Base-by-base conservation (phyloP, 64 coral and sea anemone genomes). In the Montipora sp. region DNA sequence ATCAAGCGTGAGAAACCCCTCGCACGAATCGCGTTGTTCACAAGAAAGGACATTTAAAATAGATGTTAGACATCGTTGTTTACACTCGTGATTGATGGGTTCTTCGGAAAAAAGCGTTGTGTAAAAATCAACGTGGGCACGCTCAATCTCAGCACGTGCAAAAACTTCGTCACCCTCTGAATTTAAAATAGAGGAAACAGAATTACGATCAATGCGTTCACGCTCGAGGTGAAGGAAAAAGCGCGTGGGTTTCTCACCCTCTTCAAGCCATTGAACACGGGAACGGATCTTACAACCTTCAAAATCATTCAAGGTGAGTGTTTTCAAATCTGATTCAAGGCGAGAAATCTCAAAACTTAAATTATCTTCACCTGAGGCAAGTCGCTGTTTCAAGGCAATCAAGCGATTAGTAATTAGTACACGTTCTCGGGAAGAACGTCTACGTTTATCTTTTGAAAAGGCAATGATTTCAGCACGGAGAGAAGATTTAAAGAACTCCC, bases 231-330 rank as follows among this genome's bases (percentile, higher is more conserved):
- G 6, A 1, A 55, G 58, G 15, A 90, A 94, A 48, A 51, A 94
- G 1, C 65, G 49, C 1, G 86, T 89, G 8, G 92, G 81, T 0
- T 60, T 81, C 48, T 89, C 87, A 8, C 78, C 92, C 0, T 94
- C 92, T 22, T 94, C 86, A 0, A 73, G 63, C 87, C 92, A 94
- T 59, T 58, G 75, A 8, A 10, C 36, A 7, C 92, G 61, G 10
- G 59, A 63, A 0, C 59, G 59, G 0, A 63, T 63, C 14, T 63
- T 63, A 0, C 8, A 8, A 12, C 59, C 59, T 12, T 63, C 59
- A 1, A 16, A 0, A 12, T 63, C 14, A 14, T 12, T 8, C 59
- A 63, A 15, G 3, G 14, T 16, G 2, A 63, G 59, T 14, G 14
- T 14, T 16, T 12, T 14, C 11, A 63, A 3, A 1, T 12, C 3